These are phyloP conservation scores for Gyrodactylus salaris DNA, from an alignment of 1,140 invertebrate genomes.

Conservation along the genomic window DNA sequence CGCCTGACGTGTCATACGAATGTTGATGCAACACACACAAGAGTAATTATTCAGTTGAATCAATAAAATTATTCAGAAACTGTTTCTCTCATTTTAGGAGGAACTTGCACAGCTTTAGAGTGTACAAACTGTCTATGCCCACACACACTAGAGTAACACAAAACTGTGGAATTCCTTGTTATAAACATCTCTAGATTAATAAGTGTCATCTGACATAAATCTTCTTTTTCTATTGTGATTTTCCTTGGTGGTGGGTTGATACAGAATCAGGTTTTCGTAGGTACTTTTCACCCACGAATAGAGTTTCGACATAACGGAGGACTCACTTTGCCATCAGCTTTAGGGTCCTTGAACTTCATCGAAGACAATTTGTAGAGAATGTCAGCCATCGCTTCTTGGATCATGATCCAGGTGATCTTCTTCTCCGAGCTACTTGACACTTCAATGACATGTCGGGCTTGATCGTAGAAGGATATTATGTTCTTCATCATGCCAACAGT, in stretches of 20 bases:
- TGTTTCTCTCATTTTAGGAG: too few relatives aligned
- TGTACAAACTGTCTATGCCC: too few relatives aligned
- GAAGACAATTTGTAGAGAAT: conserved; percentile 77
- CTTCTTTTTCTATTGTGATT: conserved; percentile 72
- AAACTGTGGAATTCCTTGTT: not conserved
- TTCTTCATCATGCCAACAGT: conserved; percentile 90
- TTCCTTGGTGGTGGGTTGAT: conserved; percentile 23
- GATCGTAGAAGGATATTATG: conserved; percentile 90
- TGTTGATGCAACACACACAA: too few relatives aligned
- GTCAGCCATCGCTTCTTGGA: conserved; percentile 51
- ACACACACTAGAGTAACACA: not conserved
- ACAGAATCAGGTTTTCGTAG: conserved; percentile 8
- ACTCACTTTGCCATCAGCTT: conserved; percentile 4
- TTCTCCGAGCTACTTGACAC: conserved; percentile 89
- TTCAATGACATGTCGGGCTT: conserved; percentile 81
- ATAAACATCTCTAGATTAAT: not conserved
- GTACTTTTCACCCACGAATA: not conserved
- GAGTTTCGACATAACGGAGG: not conserved
- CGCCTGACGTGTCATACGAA: too few relatives aligned
- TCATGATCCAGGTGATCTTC: conserved; percentile 90
- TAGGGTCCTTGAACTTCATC: conserved; percentile 77
- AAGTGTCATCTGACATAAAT: not conserved
- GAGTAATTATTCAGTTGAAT: too few relatives aligned
- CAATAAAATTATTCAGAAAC: too few relatives aligned
- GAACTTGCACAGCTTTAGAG: too few relatives aligned